phyloP scores from a whole-genome alignment of 2,113 vertebrate species.

The Ciconia maguari region DNA sequence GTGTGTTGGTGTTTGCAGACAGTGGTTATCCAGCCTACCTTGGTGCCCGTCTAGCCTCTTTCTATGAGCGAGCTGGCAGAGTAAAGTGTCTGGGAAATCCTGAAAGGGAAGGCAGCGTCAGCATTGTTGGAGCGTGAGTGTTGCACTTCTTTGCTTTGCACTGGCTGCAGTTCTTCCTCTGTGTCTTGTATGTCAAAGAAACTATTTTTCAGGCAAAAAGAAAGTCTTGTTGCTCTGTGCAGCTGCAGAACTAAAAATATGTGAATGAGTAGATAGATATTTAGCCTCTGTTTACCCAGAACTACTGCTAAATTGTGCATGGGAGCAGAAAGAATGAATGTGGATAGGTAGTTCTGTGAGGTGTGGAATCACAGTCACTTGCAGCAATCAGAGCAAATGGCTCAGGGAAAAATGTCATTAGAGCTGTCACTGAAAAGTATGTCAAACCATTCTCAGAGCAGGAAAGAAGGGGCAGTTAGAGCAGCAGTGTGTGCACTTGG shows the following conservation, averaged over 20 bases:
- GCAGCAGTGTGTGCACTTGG: not conserved
- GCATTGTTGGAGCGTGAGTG: constrained; percentile 97
- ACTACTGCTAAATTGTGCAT: not conserved
- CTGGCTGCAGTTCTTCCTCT: not conserved
- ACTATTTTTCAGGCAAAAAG: not conserved
- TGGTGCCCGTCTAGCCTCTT: constrained; percentile 92
- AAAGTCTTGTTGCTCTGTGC: not conserved
- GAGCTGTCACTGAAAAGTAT: not conserved
- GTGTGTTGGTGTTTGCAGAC: constrained; percentile 77
- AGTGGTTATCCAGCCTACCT: constrained; percentile 98
- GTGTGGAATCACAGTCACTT: not conserved
- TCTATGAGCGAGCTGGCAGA: constrained; percentile 94
- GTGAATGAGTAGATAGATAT: not conserved
- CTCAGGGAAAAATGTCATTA: not conserved
- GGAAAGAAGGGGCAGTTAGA: not conserved
- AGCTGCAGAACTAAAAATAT: not conserved
- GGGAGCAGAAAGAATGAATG: not conserved
- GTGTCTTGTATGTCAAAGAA: not conserved
- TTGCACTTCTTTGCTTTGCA: not conserved
- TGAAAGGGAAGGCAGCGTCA: constrained; percentile 96
- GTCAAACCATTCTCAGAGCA: not conserved
- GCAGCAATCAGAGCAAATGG: not conserved
- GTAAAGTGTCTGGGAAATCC: constrained; percentile 98
- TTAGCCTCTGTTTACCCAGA: not conserved
- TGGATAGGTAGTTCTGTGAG: not conserved